Evolutionary conservation across 2,888 invertebrate species (phyloP).

Genomic region (Drosophila stalkeri): DNA sequence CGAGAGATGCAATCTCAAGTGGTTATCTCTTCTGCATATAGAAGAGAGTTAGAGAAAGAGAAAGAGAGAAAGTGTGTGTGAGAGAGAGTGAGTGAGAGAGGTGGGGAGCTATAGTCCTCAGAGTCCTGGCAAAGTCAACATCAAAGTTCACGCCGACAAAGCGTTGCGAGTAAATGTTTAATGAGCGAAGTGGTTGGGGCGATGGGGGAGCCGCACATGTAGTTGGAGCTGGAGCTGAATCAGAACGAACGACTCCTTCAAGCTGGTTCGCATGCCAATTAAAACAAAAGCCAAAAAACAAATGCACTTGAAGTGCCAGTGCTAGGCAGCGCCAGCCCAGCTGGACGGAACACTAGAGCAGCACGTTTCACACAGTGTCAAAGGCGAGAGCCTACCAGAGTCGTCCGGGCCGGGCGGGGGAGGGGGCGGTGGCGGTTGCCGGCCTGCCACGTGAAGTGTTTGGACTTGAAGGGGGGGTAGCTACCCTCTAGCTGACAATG

Average conservation of each 20-base stretch:
- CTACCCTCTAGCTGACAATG: conserved; percentile 8
- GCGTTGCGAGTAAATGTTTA: conserved; percentile 80
- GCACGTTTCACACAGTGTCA: conserved; percentile 74
- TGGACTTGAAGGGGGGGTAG: conserved; percentile 47
- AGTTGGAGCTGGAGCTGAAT: conserved; percentile 25
- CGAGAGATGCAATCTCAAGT: conserved; percentile 79
- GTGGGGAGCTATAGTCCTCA: conserved; percentile 14
- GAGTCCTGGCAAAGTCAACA: conserved; percentile 70
- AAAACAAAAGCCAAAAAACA: conserved; percentile 81
- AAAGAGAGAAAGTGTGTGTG: neutral
- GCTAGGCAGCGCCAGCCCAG: conserved; percentile 3
- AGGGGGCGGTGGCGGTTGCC: too few relatives aligned
- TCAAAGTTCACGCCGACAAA: conserved; percentile 83
- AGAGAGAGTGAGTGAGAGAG: neutral
- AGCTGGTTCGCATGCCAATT: conserved; percentile 73
- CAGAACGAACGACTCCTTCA: conserved; percentile 60
- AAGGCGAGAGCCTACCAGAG: conserved; percentile 60
- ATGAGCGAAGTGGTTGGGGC: conserved; percentile 60
- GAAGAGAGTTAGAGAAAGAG: conserved; percentile 7
- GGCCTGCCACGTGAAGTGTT: conserved; percentile 74
- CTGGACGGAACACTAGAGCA: conserved; percentile 17
- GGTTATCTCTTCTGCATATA: conserved; percentile 71
- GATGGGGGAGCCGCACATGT: conserved; percentile 8
- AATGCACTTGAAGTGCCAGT: conserved; percentile 66
- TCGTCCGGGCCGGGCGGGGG: neutral